Conservation (phyloP, 2,113 vertebrate genomes). For the Phaethornis superciliosus region DNA sequence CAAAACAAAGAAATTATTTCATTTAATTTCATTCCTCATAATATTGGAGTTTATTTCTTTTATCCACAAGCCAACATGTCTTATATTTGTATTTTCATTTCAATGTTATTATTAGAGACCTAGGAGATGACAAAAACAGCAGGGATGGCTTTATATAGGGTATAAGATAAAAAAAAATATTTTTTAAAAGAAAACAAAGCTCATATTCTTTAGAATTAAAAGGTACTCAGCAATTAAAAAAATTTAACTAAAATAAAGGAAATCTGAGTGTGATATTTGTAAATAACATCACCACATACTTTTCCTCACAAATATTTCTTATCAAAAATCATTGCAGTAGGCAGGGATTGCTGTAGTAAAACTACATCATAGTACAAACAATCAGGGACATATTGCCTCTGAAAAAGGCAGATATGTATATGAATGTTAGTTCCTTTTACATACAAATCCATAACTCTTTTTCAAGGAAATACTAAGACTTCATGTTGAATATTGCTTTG, state of each 20-base stretch:
- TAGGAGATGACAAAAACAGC: neutral
- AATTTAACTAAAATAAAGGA: neutral
- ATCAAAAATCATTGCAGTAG: neutral
- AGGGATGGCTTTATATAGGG: neutral
- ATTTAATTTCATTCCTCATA: neutral
- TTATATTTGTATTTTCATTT: neutral
- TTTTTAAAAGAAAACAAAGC: neutral
- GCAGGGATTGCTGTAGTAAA: neutral
- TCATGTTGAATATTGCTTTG: neutral
- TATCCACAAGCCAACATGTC: fast-evolving
- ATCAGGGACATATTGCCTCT: neutral
- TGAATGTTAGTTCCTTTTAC: neutral
- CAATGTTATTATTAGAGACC: neutral
- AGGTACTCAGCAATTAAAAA: neutral
- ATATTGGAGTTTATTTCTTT: neutral
- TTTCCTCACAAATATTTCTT: neutral
- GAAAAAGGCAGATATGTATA: neutral
- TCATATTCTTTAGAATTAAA: neutral
- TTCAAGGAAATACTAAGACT: neutral
- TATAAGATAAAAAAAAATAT: neutral
- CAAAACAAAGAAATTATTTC: neutral
- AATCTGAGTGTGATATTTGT: neutral
- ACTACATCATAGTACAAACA: fast-evolving
- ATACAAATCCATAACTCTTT: fast-evolving
- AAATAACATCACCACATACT: neutral